Conservation (phyloP, 2,888 invertebrate species). For the Eilema griseolum region DNA sequence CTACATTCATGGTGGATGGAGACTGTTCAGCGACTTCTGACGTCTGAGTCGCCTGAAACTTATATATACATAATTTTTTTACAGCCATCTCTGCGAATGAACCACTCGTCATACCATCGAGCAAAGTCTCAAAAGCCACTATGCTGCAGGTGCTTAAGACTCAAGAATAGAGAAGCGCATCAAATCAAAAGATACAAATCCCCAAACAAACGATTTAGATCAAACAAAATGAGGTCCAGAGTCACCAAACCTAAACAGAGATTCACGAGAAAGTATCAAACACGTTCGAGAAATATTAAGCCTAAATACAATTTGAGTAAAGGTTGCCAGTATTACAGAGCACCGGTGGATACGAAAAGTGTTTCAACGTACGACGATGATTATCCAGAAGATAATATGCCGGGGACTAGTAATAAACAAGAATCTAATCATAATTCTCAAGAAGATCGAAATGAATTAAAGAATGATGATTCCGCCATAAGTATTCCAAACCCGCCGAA, state of each 20-base stretch:
- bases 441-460: conserved; percentile 6
- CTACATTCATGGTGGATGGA: too few species aligned
- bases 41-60: too few species aligned
- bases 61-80: background rate
- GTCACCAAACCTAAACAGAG: conserved; percentile 14
- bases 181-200: background rate
- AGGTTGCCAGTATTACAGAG: conserved; percentile 32
- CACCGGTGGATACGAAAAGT: conserved; percentile 14
- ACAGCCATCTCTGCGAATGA: conserved; percentile 9
- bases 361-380: conserved; percentile 21
- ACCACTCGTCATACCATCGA: background rate
- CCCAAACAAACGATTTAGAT: background rate
- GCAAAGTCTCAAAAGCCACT: background rate
- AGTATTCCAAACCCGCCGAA: background rate
- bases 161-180: conserved; percentile 7
- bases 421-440: background rate
- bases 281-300: background rate
- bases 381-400: conserved; percentile 1
- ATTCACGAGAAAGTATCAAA: background rate
- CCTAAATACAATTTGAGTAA: conserved; percentile 24
- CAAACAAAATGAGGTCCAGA: background rate
- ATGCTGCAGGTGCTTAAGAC: conserved; percentile 7
- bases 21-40: too few species aligned
- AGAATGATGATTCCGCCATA: background rate
- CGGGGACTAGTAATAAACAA: background rate